Conservation (phyloP, 2,888 invertebrate species). For the Pollenia angustigena region DNA sequence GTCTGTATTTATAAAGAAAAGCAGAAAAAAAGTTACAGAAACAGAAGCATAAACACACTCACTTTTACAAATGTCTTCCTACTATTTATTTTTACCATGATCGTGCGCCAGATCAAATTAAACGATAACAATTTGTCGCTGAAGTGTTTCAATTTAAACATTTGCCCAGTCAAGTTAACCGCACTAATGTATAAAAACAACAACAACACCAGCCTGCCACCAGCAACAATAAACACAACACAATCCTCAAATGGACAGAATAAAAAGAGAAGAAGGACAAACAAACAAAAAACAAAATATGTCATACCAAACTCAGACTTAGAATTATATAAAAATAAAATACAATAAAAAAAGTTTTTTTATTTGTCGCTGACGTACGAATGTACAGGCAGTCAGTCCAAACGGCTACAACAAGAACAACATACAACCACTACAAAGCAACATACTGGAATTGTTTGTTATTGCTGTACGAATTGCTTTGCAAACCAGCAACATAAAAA, state of each 20-base stretch:
- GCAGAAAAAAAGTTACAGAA: slow-evolving; percentile 14
- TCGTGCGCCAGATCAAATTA: slow-evolving; percentile 84
- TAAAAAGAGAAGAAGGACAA: slow-evolving; percentile 21
- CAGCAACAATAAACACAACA: slow-evolving; percentile 43
- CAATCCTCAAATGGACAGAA: slow-evolving; percentile 57
- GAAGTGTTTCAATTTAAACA: slow-evolving; percentile 84
- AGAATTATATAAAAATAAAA: slow-evolving; percentile 41
- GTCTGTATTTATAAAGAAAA: slow-evolving; percentile 21
- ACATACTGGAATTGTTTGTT: slow-evolving; percentile 48
- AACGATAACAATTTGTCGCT: slow-evolving; percentile 84
- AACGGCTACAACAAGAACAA: slow-evolving; percentile 59
- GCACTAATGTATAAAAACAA: slow-evolving; percentile 44
- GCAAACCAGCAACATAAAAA: slow-evolving; percentile 28
- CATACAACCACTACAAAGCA: slow-evolving; percentile 48
- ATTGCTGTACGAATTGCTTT: slow-evolving; percentile 30
- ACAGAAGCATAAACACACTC: slow-evolving; percentile 44
- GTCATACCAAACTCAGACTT: slow-evolving; percentile 68
- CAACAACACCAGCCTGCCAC: neutral
- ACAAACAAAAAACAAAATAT: slow-evolving; percentile 41
- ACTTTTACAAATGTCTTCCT: slow-evolving; percentile 45
- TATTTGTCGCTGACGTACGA: slow-evolving; percentile 52
- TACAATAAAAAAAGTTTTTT: slow-evolving; percentile 47
- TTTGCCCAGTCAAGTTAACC: slow-evolving; percentile 73
- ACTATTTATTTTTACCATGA: slow-evolving; percentile 76
- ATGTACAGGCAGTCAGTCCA: slow-evolving; percentile 16